Base-by-base conservation (phyloP, 1,140 invertebrate genomes). In the Vanessa atalanta region DNA sequence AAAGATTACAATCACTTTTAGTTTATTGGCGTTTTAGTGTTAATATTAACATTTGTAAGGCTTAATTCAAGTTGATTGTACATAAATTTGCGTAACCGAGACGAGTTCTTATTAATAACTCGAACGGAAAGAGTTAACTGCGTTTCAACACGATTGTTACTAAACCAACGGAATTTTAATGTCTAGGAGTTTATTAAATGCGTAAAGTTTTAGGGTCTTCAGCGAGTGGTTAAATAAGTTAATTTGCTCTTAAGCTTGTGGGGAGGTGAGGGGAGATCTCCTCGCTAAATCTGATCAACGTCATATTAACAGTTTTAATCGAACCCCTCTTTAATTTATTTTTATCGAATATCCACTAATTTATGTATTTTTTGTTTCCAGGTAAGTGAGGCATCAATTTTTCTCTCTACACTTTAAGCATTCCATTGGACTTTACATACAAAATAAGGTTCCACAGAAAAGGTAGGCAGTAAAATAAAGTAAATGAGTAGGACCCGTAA, bases 91-190 rank as follows among this genome's bases (percentile, higher is more conserved):
- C 43, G 20, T 9, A 61, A 48, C 43, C 37, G 14, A 31, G 23
- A 63, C 68, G 68, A 23, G 8, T 61, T 47, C 47, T 37, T 61
- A 70, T 47, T 70, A 70, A 89, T 86, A 91, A 87, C 83, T 82
- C 64, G 77, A 79, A 76, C 67, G 72, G 80, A 86, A 88, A 83
- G 85, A 89, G 87, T 87, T 86, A 88, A 85, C 80, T 80, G 84
- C 84, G 82, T 86, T 88, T 85, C 81, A 72, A 86, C 86, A 86
- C 81, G 85, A 87, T 87, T 88, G 85, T 88, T 89, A 83, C 86
- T 84, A 85, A 88, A 87, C 89, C 83, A 79, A 80, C 79, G 88
- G 90, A 92, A 92, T 92, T 92, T 92, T 90, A 90, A 92, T 83
- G 83, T 80, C 85, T 80, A 83, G 68, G 83, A 88, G 86, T 92